phyloP scores from a whole-genome alignment of 2,888 invertebrate genomes.

The Tyria jacobaeae region DNA sequence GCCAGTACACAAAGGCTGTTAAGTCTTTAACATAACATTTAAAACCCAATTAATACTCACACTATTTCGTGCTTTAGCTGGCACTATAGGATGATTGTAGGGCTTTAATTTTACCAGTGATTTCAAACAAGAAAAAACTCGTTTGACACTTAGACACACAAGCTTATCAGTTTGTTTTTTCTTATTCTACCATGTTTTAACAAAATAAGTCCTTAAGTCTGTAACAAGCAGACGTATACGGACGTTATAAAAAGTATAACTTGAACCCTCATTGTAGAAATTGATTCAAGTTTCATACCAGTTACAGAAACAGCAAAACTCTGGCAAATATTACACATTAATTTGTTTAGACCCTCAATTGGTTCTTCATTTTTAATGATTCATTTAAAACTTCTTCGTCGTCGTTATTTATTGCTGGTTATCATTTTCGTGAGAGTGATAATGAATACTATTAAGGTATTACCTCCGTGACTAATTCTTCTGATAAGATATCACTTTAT shows the following conservation, averaged over 20 bases:
- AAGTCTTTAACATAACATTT: no score
- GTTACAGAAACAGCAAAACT: no score
- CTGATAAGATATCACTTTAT: slow-evolving; percentile 37
- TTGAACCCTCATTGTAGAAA: background rate
- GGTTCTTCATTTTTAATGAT: slow-evolving; percentile 20
- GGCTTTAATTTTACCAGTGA: no score
- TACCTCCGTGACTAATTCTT: slow-evolving; percentile 32
- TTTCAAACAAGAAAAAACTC: no score
- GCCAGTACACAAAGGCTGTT: no score
- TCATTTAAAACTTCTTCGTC: slow-evolving; percentile 24
- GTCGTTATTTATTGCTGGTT: slow-evolving; percentile 18
- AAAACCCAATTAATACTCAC: no score
- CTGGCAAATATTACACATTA: slow-evolving; percentile 7
- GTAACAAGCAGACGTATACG: background rate
- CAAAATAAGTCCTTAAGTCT: background rate
- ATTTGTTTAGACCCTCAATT: slow-evolving; percentile 4
- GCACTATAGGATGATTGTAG: no score
- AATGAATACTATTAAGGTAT: slow-evolving; percentile 25
- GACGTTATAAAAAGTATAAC: background rate
- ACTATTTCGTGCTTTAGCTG: no score
- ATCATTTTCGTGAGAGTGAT: slow-evolving; percentile 25
- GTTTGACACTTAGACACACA: no score
- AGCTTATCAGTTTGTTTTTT: background rate
- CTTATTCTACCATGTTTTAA: background rate
- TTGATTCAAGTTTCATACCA: background rate